Evolutionary conservation across 2,888 invertebrate species (phyloP), one percentile per base, ranked within the genome.

Genomic region (Rapana venosa): DNA sequence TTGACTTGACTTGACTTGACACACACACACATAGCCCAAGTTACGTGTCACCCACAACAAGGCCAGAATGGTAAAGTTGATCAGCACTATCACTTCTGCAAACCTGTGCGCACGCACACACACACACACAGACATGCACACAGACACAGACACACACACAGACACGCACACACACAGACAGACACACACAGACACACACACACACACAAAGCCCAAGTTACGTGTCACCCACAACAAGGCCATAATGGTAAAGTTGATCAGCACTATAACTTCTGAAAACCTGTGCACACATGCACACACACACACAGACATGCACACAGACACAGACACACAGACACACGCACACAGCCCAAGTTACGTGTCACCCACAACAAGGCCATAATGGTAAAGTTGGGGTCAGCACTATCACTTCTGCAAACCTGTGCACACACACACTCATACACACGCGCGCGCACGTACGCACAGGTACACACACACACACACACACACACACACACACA

Each of bases 181-280:
- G 36, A 22, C 81, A 36, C 36, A 11, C 81, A 81, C 81, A 36
- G 36, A 36, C 81, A 36, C 81, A 81, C 35, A 36, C 22, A 81
- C 36, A 36, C 30, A 77, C 74, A 79, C 17, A 32, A 61, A 98
- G 91, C 98, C 98, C 0, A 99, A 99, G 91, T 97, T 97, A 87
- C 98, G 97, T 96, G 98, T 98, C 96, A 99, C 98, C 97, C 98
- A 99, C 93, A 99, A 97, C 88, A 98, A 94, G 26, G 99, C 98
- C 15, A 98, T 97, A 20, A 97, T 92, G 56, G 98, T 95, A 96
- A 99, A 99, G 83, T 94, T 92, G 4, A 91, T 61, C 58, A 94
- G 87, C 0, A 94, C 94, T 11, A 94, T 88, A 5, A 32, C 32
- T 32, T 32, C 6, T 32, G 32, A 5, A 79, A 30, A 32, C 32